Conservation (phyloP, 2,888 invertebrate genomes). For the Hololepta plana region DNA sequence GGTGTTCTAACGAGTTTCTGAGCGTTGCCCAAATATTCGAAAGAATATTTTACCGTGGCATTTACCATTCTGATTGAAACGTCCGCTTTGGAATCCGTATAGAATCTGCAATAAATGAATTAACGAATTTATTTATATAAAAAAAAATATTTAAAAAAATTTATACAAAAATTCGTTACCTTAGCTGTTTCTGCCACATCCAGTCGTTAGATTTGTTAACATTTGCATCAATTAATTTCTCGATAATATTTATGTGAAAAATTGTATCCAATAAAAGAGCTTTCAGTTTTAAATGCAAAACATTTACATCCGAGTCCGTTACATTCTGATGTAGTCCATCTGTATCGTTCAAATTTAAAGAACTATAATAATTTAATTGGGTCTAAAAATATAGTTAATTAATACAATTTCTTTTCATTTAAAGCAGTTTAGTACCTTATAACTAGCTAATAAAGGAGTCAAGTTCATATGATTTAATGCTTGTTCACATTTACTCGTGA, state of each 20-base stretch:
- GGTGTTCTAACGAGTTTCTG: constrained; percentile 90
- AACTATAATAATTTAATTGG: constrained; percentile 32
- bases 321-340: constrained; percentile 6
- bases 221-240: constrained; percentile 51
- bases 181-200: constrained; percentile 90
- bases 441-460: constrained; percentile 28
- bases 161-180: constrained; percentile 28
- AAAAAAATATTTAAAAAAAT: not conserved
- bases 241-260: constrained; percentile 72
- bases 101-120: constrained; percentile 36
- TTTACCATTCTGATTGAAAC: constrained; percentile 78
- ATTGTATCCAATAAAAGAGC: constrained; percentile 85
- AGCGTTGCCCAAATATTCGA: constrained; percentile 95
- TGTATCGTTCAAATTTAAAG: constrained; percentile 21
- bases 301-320: constrained; percentile 15
- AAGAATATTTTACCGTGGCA: constrained; percentile 88
- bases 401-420: constrained; percentile 17
- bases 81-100: constrained; percentile 38
- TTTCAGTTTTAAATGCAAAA: constrained; percentile 63
- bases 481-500: constrained; percentile 69
- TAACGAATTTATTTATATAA: constrained; percentile 1
- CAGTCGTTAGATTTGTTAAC: constrained; percentile 56
- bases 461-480: constrained; percentile 52
- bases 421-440: constrained; percentile 24
- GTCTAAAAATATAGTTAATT: constrained; percentile 19